A percentile compares a stretch with the other conserved stretches of the same genome.
phyloP scores from a whole-genome alignment of 2,888 invertebrate genomes.

The Lithophane semibrunnea region DNA sequence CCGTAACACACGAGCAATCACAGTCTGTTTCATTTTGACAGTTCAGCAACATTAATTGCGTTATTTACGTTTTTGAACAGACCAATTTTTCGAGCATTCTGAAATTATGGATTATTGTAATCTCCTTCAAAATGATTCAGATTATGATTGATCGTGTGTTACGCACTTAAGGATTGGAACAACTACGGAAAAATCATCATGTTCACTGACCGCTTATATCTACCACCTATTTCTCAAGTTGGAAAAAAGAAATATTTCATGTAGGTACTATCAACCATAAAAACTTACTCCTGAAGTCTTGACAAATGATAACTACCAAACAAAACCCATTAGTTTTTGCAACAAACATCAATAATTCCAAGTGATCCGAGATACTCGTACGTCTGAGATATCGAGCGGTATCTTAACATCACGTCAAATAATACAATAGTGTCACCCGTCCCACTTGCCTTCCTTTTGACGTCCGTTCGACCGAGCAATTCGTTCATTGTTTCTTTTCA shows the following conservation, averaged over 20 bases:
- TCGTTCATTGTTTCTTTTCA: constrained; percentile 77
- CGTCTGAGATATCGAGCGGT: constrained; percentile 41
- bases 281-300: constrained; percentile 20
- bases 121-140: no score
- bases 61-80: no score
- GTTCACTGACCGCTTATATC: no score
- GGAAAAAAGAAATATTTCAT: background rate
- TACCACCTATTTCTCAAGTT: no score
- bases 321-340: constrained; percentile 37
- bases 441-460: constrained; percentile 69
- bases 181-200: no score
- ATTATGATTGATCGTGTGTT: no score
- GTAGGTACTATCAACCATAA: background rate
- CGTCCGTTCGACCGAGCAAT: constrained; percentile 69
- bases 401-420: constrained; percentile 65
- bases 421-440: constrained; percentile 65
- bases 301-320: constrained; percentile 37
- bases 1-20: no score
- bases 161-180: no score
- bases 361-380: constrained; percentile 16
- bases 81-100: no score
- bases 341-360: constrained; percentile 42
- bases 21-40: no score
- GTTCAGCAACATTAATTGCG: no score
- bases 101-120: no score